Base-by-base conservation (phyloP, 2,888 invertebrate genomes). In the Drosophila cognata region DNA sequence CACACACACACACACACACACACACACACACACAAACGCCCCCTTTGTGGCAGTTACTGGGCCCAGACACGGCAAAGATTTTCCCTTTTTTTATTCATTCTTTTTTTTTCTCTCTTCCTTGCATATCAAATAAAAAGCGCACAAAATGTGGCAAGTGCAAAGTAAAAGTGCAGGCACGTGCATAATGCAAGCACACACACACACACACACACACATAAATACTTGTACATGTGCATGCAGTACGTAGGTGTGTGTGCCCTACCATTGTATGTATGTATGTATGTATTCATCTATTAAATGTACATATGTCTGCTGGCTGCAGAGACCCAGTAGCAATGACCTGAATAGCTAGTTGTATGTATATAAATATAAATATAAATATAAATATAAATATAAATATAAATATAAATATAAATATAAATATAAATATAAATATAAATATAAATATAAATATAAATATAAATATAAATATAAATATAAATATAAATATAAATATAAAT, bases 121-220 rank as follows among this genome's bases (percentile, higher is more conserved):
- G 65, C 77, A 80, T 77, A 68, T 55, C 56, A 74, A 82, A 81
- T 71, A 66, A 79, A 70, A 68, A 51, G 55, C 59, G 50, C 65
- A 71, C 65, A 73, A 78, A 73, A 73, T 76, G 87, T 74, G 81
- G 79, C 79, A 88, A 86, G 84, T 83, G 87, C 69, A 84, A 87
- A 81, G 84, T 78, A 89, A 89, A 84, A 86, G 89, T 79, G 84
- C 84, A 85, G 72, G 76, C 69, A 79, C 48, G 63, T 75, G 53
- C 68, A 86, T 67, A 60, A 71, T 67, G 67, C 74, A 73, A 58
- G 62, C 53, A 43, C 63, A 68, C 58, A 71, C 25, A 48, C 56
- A 51, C 18, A 48, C 21, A 48, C 21, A 52, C 46, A 48, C 53
- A 57, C 18, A 66, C n/a, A n/a, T 25, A 52, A 10, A 31, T 13